Conservation (phyloP, 1,140 invertebrate species). For the Grapholita molesta region DNA sequence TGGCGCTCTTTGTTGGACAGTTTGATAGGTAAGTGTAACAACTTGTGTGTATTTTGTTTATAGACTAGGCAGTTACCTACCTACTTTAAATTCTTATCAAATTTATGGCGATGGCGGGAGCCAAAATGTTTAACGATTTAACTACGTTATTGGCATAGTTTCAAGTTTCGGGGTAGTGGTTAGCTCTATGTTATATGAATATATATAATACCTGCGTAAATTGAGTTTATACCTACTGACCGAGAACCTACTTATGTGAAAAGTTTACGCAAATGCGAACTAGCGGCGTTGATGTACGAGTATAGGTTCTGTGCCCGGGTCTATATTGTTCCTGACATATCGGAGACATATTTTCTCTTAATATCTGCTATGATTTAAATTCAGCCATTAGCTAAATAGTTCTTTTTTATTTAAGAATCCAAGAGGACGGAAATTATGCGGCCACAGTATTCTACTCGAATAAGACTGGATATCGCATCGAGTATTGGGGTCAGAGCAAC, state of each 20-base stretch:
- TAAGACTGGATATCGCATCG: constrained; percentile 82
- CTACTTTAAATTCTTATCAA: constrained; percentile 3
- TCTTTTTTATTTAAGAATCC: constrained; percentile 72
- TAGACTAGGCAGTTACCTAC: not conserved
- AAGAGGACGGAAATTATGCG: constrained; percentile 85
- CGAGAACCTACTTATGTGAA: too few species aligned
- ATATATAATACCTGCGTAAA: too few species aligned
- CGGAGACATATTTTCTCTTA: too few species aligned
- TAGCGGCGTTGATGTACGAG: too few species aligned
- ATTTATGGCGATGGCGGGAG: not conserved
- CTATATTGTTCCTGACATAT: too few species aligned
- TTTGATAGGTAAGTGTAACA: constrained; percentile 78
- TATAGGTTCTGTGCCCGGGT: too few species aligned
- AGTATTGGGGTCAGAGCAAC: constrained; percentile 88
- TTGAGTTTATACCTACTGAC: too few species aligned
- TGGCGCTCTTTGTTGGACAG: constrained; percentile 83
- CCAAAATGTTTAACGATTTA: constrained; percentile 4
- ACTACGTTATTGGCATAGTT: constrained; percentile 10
- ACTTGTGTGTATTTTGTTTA: constrained; percentile 10
- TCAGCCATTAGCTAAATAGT: not conserved
- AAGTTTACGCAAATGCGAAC: too few species aligned
- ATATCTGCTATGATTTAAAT: too few species aligned
- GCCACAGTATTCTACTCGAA: constrained; percentile 85
- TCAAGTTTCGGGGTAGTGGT: constrained; percentile 3
- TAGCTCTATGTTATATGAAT: too few species aligned